phyloP scores from a whole-genome alignment of 1,140 invertebrate genomes.

The Papilio aristodemus region DNA sequence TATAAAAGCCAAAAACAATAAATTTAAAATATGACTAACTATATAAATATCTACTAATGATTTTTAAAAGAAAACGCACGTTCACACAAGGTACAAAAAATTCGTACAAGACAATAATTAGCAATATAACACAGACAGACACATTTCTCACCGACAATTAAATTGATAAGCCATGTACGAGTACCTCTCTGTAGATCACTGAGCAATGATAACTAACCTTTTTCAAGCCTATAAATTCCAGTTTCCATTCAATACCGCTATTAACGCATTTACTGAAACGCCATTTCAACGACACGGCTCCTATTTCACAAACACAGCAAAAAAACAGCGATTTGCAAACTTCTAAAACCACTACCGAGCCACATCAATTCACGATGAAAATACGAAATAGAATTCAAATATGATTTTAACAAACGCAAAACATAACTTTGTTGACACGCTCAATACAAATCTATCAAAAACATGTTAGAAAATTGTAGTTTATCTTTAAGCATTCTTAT shows the following conservation, averaged over 20 bases:
- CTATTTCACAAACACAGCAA: constrained; percentile 5
- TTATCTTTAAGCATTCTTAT: not conserved
- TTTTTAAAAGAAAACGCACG: not conserved
- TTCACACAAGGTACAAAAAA: not conserved
- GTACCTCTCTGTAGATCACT: not conserved
- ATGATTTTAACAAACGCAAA: constrained; percentile 7
- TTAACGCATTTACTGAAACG: constrained; percentile 13
- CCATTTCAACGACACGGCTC: not conserved
- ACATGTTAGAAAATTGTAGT: not conserved
- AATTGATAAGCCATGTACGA: not conserved
- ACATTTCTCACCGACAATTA: not conserved
- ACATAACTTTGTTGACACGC: constrained; percentile 1
- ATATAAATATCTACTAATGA: not conserved
- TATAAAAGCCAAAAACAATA: too few relatives aligned
- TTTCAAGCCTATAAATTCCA: not conserved
- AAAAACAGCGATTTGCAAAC: not conserved
- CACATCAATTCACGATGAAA: not conserved
- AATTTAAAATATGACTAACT: not conserved
- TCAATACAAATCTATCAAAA: not conserved
- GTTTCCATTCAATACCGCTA: constrained; percentile 15
- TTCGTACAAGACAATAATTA: not conserved
- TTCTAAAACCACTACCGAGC: not conserved
- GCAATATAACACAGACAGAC: not conserved
- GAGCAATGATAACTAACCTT: not conserved
- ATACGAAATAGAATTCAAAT: not conserved